Evolutionary conservation across 2,888 invertebrate species (phyloP).

Genomic region (Netelia inedita): DNA sequence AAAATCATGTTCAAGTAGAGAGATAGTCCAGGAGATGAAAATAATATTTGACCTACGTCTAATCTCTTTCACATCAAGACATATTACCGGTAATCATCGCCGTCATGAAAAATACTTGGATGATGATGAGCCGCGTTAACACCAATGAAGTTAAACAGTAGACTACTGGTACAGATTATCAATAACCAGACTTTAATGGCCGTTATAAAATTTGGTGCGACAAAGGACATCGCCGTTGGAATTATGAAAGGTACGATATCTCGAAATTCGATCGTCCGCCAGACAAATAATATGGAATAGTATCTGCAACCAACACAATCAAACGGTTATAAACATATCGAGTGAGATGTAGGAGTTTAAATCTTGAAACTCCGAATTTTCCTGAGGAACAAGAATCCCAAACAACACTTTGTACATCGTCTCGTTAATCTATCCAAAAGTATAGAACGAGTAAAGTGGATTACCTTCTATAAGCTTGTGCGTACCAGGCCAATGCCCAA

Average conservation of each 20-base stretch:
- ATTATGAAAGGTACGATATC: conserved; percentile 83
- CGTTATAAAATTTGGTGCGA: conserved; percentile 79
- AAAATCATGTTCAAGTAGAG: neutral
- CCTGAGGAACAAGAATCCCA: neutral
- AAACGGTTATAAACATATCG: neutral
- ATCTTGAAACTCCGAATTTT: neutral
- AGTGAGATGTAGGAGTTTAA: neutral
- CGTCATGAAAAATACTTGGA: conserved; percentile 92
- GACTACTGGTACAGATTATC: conserved; percentile 87
- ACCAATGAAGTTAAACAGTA: conserved; percentile 88
- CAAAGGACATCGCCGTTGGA: conserved; percentile 85
- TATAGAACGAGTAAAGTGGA: neutral
- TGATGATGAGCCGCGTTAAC: conserved; percentile 93
- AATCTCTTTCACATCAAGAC: neutral
- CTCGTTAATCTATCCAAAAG: neutral
- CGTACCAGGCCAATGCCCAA: conserved; percentile 83
- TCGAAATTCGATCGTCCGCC: conserved; percentile 74
- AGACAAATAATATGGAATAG: conserved; percentile 69
- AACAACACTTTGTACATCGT: neutral
- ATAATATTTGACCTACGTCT: neutral
- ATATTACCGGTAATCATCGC: conserved; percentile 88
- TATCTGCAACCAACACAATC: conserved; percentile 73
- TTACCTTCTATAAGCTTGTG: conserved; percentile 85
- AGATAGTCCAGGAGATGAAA: conserved; percentile 4
- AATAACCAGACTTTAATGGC: conserved; percentile 87